These are phyloP conservation scores for Plectropomus leopardus DNA, from an alignment of 2,113 vertebrate genomes.

Conservation along the genomic window DNA sequence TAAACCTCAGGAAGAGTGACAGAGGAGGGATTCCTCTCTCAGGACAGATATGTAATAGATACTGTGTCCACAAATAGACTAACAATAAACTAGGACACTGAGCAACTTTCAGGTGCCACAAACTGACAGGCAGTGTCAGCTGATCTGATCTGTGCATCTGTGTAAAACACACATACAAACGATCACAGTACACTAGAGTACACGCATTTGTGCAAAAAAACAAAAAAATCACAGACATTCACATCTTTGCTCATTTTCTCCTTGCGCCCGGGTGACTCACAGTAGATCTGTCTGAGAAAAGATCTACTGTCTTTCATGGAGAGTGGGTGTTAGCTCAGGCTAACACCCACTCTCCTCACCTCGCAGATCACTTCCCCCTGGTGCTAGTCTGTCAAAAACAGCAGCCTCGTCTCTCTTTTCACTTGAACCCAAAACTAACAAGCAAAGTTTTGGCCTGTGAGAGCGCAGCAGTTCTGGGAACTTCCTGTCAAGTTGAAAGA, in stretches of 20 bases:
- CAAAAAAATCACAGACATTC: neutral
- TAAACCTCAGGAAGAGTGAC: too few relatives aligned
- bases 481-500: conserved; percentile 73
- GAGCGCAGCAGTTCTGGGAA: conserved; percentile 47
- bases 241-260: conserved; percentile 19
- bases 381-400: conserved; percentile 77
- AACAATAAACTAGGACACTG: neutral
- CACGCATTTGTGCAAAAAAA: conserved; percentile 9
- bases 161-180: conserved; percentile 1
- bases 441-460: conserved; percentile 74
- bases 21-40: too few relatives aligned
- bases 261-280: conserved; percentile 30
- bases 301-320: too few relatives aligned
- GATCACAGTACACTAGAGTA: neutral
- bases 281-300: conserved; percentile 59
- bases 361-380: conserved; percentile 60
- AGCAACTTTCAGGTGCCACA: neutral
- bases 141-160: neutral
- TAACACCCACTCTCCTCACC: conserved; percentile 61
- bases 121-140: neutral
- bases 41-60: too few relatives aligned
- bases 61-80: too few relatives aligned
- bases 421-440: conserved; percentile 74
- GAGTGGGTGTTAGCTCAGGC: too few relatives aligned
- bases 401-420: conserved; percentile 70